phyloP scores from a whole-genome alignment of 2,113 vertebrate species.

The Toxotes jaculatrix region DNA sequence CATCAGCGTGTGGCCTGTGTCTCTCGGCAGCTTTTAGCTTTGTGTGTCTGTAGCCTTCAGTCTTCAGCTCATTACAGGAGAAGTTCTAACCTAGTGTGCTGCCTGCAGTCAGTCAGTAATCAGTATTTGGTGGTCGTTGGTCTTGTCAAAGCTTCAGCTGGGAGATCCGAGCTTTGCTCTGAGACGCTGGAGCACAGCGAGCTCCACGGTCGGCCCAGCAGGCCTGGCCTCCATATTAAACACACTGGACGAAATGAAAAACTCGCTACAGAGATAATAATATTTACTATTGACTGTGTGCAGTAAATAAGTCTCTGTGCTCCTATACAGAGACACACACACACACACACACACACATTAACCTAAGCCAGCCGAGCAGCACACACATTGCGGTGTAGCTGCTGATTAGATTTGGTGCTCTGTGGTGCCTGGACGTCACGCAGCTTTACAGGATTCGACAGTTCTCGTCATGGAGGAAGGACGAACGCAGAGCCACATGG shows the following conservation, averaged over 20 bases:
- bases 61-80: background rate
- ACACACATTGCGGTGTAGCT: conserved; percentile 39
- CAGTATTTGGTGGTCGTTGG: background rate
- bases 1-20: too few relatives aligned
- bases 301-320: conserved; percentile 58
- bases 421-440: conserved; percentile 46
- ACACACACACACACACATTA: background rate
- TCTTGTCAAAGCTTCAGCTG: background rate
- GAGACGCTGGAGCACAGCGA: background rate
- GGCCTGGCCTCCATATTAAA: conserved; percentile 26
- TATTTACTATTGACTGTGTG: conserved; percentile 67
- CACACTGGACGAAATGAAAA: conserved; percentile 56
- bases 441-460: conserved; percentile 68
- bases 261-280: conserved; percentile 50
- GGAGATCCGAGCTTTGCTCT: conserved; percentile 20
- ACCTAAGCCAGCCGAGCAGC: conserved; percentile 41
- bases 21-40: background rate
- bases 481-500: conserved; percentile 49
- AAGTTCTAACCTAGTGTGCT: background rate
- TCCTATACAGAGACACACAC: conserved; percentile 1
- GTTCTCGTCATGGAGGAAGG: conserved; percentile 69
- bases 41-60: background rate
- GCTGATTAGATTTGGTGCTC: conserved; percentile 74
- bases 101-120: background rate
- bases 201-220: background rate